Evolutionary conservation across 2,797 vertebrate species (phyloP).

Genomic region (Phrynocephalus guinanensis): DNA sequence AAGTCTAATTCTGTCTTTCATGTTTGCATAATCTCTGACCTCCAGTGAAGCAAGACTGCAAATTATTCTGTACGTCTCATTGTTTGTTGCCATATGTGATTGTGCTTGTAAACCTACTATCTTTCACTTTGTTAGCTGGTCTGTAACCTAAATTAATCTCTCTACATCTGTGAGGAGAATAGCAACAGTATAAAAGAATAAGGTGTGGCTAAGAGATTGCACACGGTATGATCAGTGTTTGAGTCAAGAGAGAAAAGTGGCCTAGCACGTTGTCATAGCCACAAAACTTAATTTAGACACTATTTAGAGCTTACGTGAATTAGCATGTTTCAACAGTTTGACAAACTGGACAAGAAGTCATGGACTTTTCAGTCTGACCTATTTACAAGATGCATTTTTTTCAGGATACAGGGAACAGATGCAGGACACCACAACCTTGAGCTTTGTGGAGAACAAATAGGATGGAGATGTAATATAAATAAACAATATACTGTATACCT

Average conservation of each 20-base stretch:
- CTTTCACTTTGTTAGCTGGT: conserved; percentile 30
- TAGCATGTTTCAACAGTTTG: too few species aligned
- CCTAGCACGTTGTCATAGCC: background rate
- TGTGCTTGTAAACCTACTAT: conserved; percentile 40
- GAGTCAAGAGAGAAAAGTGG: background rate
- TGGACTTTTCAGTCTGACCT: background rate
- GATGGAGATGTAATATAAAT: background rate
- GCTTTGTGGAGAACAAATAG: background rate
- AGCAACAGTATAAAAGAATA: background rate
- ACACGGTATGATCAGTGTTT: background rate
- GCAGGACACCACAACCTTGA: background rate
- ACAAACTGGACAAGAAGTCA: too few species aligned
- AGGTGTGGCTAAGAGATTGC: background rate
- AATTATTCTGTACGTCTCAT: conserved; percentile 25
- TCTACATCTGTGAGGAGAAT: background rate
- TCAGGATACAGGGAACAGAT: background rate
- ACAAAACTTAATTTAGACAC: too few species aligned
- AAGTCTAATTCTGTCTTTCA: conserved; percentile 25
- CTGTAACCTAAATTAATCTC: background rate
- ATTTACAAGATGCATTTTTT: background rate
- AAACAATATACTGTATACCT: background rate
- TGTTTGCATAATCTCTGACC: conserved; percentile 41
- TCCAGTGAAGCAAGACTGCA: conserved; percentile 47
- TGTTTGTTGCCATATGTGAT: conserved; percentile 46
- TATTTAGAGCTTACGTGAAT: too few species aligned